A percentile compares a stretch with the other conserved stretches of the same genome.
phyloP scores from a whole-genome alignment of 2,888 invertebrate species.

The Tubulanus polymorphus region DNA sequence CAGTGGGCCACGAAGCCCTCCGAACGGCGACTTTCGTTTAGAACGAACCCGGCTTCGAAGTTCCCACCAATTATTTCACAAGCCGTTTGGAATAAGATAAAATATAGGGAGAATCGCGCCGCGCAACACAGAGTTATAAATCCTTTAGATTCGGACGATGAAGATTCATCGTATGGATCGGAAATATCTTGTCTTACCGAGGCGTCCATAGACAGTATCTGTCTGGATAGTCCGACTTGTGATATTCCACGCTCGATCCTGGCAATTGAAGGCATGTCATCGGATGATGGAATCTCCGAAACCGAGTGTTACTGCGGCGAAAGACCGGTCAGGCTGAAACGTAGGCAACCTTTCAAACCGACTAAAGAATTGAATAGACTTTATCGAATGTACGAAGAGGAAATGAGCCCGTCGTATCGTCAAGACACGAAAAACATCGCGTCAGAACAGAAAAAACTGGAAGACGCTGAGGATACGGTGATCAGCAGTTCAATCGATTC shows the following conservation, averaged over 20 bases:
- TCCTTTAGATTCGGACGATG: conserved; percentile 7
- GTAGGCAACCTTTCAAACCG: neutral
- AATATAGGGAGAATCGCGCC: conserved; percentile 9
- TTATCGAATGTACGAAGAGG: conserved; percentile 18
- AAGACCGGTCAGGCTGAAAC: neutral
- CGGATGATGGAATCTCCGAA: conserved; percentile 12
- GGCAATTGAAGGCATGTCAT: conserved; percentile 14
- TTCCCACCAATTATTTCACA: conserved; percentile 17
- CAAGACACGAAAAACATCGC: too few relatives aligned
- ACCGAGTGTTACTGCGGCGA: conserved; percentile 3
- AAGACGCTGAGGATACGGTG: too few relatives aligned
- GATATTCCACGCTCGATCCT: conserved; percentile 18
- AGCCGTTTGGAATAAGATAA: conserved; percentile 19
- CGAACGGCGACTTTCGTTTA: conserved; percentile 9
- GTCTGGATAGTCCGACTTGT: conserved; percentile 14
- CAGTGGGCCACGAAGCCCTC: conserved; percentile 25
- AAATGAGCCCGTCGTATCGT: conserved; percentile 19
- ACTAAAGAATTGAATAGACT: conserved; percentile 7
- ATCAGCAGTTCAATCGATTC: too few relatives aligned
- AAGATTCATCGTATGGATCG: conserved; percentile 6
- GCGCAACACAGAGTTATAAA: neutral
- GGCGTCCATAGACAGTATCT: conserved; percentile 11
- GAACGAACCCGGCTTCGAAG: conserved; percentile 10
- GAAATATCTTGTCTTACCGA: conserved; percentile 8
- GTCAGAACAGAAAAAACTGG: too few relatives aligned